Base-by-base conservation (phyloP, 30 jellyfish, hydroid and myxozoan species). In the Catostylus mosaicus region DNA sequence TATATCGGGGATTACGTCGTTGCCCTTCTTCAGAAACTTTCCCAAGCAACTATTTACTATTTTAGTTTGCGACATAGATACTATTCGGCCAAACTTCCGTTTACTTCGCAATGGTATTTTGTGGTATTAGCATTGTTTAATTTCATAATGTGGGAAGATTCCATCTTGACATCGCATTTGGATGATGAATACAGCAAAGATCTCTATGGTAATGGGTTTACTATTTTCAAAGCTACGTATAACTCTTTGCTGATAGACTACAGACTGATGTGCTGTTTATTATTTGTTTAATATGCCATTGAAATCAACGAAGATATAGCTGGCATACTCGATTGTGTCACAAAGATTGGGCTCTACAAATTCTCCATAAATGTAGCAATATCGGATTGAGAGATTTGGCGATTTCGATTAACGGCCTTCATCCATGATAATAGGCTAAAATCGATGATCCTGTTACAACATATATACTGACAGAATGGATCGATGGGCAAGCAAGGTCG, bases 1-100 rank as follows among this genome's bases (percentile, higher is more conserved):
- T 33, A 50, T 12, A 47, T 67, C 1, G 83, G 85, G 26, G 75
- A 38, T 34, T 38, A 66, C 29, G 34, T 33, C 14, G 73, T 66
- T 30, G 83, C 80, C 30, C 1, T 66, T 51, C 36, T 80, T 20
- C 83, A 80, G 43, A 80, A 80, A 32, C 54, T 80, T 3, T 19
- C 56, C 71, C 90, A 80, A 46, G 90, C 90, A 26, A 40, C 80
- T 10, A 83, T 80, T 40, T 80, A 80, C 54, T 67, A 80, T 66
- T 80, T 80, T 56, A 67, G 81, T 62, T 16, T 80, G 36, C 67
- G 90, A 22, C 83, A 70, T 47, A 23, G 83, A 24, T 70, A 70
- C 47, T 40, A 45, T 8, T 59, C 33, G 9, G 85, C 73, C 2
- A 33, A 29, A 67, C 60, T 33, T 35, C 72, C 74, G 22, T 73